Base-by-base conservation (phyloP, 2,888 invertebrate species). In the Brenthis ino region DNA sequence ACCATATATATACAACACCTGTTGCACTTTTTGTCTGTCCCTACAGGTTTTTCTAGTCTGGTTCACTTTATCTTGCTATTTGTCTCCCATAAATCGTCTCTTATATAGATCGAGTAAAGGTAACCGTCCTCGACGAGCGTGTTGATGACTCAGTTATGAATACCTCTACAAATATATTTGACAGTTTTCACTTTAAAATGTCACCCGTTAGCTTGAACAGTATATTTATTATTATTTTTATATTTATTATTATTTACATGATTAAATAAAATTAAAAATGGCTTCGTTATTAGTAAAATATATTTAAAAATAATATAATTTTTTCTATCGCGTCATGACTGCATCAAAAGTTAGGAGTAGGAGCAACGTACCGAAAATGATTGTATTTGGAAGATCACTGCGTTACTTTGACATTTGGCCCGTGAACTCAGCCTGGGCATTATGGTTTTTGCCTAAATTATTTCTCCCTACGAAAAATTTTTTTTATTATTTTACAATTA, bases 311-410 rank as follows among this genome's bases (percentile, higher is more conserved):
- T 16, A n/a, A 56, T 56, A 33, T 14, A 58, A 2, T 58, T 47
- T 57, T 60, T 58, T 48, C 24, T 47, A 60, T 50, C 28, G 6
- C 6, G 28, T 50, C 60, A 16, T 74, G 75, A 69, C 57, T 72
- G 70, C 74, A 78, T 74, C 70, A 72, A 74, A 74, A 71, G 68
- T 67, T 64, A 74, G 71, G 67, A 72, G 76, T 71, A 70, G 71
- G 74, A 75, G 77, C 77, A 77, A 78, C 66, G 77, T 77, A 75
- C 77, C 76, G 74, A 78, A 79, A 78, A 77, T 75, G 76, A 75
- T 76, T 76, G 72, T 73, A 75, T 77, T 78, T 76, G 33, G 73
- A 73, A 75, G 75, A 74, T 77, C 75, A 77, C 73, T 73, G 75
- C 72, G 69, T 68, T 74, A 71, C 74, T 74, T 74, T 69, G 74